Evolutionary conservation across 2,888 invertebrate genomes (phyloP).

Genomic region (Drosophila eohydei): DNA sequence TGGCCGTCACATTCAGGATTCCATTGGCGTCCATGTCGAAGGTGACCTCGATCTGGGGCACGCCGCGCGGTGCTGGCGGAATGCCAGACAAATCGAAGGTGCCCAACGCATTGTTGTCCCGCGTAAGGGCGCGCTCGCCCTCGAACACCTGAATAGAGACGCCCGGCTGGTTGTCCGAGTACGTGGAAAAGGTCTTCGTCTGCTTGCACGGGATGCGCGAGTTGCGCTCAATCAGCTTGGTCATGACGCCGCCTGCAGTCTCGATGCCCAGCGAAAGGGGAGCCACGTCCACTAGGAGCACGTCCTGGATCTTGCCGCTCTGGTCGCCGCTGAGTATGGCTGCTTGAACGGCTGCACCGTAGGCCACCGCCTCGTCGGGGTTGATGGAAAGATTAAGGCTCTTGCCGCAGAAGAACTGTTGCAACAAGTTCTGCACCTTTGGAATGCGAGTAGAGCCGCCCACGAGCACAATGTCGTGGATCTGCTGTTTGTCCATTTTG

Average conservation of each 20-base stretch:
- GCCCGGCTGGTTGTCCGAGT: conserved; percentile 31
- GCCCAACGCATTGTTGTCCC: conserved; percentile 30
- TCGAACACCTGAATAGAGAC: conserved; percentile 32
- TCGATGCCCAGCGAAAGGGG: conserved; percentile 32
- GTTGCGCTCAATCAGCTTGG: conserved; percentile 33
- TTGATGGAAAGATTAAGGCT: conserved; percentile 30
- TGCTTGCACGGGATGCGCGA: conserved; percentile 30
- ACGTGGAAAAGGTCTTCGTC: conserved; percentile 32
- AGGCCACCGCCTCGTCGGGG: conserved; percentile 34
- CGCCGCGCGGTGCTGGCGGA: conserved; percentile 95
- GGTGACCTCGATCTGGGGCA: conserved; percentile 93
- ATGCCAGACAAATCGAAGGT: conserved; percentile 81
- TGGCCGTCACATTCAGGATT: conserved; percentile 95
- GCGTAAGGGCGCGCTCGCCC: conserved; percentile 29
- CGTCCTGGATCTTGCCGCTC: conserved; percentile 30
- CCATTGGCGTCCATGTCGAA: conserved; percentile 95
- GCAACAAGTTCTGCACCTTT: conserved; percentile 29
- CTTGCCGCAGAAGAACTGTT: conserved; percentile 34
- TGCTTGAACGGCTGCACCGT: conserved; percentile 36
- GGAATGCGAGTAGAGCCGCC: conserved; percentile 36
- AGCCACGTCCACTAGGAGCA: conserved; percentile 29
- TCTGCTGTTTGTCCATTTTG: conserved; percentile 34
- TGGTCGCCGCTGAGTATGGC: conserved; percentile 33
- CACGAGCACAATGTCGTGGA: conserved; percentile 33
- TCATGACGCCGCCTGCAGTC: conserved; percentile 35